Evolutionary conservation across 2,797 vertebrate species (phyloP).

Genomic region (Ceyx erithaca): DNA sequence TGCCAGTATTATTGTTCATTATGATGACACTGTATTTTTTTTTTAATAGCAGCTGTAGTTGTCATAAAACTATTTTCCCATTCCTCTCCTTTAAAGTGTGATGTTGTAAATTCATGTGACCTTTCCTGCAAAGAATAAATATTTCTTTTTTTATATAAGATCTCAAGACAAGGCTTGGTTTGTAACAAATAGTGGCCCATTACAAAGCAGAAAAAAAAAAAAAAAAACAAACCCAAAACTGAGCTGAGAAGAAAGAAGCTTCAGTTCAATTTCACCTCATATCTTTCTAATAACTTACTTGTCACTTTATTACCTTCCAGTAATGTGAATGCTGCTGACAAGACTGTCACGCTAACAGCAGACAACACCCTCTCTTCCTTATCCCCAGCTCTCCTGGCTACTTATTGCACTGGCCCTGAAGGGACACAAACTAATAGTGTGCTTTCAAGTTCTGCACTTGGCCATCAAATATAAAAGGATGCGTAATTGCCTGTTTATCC

Average conservation of each 20-base stretch:
- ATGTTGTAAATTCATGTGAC: conserved; percentile 81
- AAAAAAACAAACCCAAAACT: background rate
- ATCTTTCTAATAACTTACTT: conserved; percentile 95
- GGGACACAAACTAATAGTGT: conserved; percentile 94
- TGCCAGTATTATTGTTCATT: conserved; percentile 73
- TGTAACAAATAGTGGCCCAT: conserved; percentile 79
- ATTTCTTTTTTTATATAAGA: conserved; percentile 72
- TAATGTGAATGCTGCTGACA: conserved; percentile 90
- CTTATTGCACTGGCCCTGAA: conserved; percentile 86
- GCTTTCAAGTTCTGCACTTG: conserved; percentile 92
- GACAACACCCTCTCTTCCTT: conserved; percentile 82
- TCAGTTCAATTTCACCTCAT: conserved; percentile 88
- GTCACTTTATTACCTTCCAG: conserved; percentile 93
- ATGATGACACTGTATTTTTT: conserved; percentile 72
- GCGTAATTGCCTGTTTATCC: conserved; percentile 98
- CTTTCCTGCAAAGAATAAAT: conserved; percentile 78
- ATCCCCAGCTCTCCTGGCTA: conserved; percentile 83
- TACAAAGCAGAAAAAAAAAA: conserved; percentile 80
- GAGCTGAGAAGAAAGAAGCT: conserved; percentile 85
- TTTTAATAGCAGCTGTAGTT: conserved; percentile 72
- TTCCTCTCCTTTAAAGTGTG: conserved; percentile 75
- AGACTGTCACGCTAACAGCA: conserved; percentile 90
- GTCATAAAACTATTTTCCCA: conserved; percentile 74
- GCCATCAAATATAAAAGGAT: conserved; percentile 92
- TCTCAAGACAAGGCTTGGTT: conserved; percentile 74